These are phyloP conservation scores for Trichonephila clavipes DNA, from an alignment of 1,140 invertebrate genomes.

Conservation along the genomic window DNA sequence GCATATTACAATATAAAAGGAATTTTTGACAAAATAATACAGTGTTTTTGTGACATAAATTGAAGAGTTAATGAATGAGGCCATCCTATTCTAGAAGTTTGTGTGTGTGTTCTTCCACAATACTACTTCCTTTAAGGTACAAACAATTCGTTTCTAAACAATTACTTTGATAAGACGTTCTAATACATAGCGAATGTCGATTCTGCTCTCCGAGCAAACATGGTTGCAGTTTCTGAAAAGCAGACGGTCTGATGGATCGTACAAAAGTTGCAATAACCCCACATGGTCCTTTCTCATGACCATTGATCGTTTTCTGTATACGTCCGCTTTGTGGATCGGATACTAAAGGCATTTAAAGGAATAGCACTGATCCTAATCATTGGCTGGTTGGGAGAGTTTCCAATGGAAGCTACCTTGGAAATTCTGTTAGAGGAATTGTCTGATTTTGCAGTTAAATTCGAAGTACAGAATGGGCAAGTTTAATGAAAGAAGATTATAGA, in stretches of 20 bases:
- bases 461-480: too few species aligned
- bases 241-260: slow-evolving; percentile 29
- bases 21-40: too few species aligned
- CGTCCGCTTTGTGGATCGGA: background rate
- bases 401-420: too few species aligned
- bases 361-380: background rate
- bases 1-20: too few species aligned
- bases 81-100: background rate
- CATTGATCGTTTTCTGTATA: slow-evolving; percentile 44
- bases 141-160: background rate
- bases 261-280: slow-evolving; percentile 42
- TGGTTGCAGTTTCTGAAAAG: slow-evolving; percentile 57
- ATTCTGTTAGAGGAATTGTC: too few species aligned
- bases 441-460: too few species aligned
- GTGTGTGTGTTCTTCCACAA: background rate
- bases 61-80: too few species aligned
- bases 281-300: slow-evolving; percentile 50
- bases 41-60: too few species aligned
- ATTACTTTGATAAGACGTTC: background rate
- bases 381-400: background rate
- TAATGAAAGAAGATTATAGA: too few species aligned
- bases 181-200: slow-evolving; percentile 54
- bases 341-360: background rate
- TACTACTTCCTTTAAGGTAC: background rate
- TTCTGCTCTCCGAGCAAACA: background rate